phyloP scores from a whole-genome alignment of 2,888 invertebrate species.

The Syrista parreyssii region DNA sequence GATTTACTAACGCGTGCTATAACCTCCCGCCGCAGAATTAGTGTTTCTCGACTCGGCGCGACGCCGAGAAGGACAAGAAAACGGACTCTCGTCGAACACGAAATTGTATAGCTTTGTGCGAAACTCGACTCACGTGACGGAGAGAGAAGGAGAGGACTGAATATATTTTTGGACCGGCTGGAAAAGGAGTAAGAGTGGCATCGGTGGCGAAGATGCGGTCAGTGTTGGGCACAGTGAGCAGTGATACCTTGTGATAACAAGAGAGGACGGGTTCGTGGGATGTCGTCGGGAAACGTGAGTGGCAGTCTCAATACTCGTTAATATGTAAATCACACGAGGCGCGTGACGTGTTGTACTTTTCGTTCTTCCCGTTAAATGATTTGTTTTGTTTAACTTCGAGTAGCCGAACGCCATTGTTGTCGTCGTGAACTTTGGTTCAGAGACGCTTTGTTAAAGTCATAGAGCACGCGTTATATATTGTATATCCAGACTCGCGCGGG shows the following conservation, averaged over 20 bases:
- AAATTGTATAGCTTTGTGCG: background rate
- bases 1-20: background rate
- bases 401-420: background rate
- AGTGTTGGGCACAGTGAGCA: constrained; percentile 34
- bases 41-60: constrained; percentile 6
- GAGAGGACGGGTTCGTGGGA: constrained; percentile 10
- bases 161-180: background rate
- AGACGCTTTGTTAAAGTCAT: background rate
- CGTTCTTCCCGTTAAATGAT: constrained; percentile 9
- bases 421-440: background rate
- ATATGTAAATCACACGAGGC: constrained; percentile 22
- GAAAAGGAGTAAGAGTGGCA: constrained; percentile 10
- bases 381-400: background rate
- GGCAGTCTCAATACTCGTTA: constrained; percentile 6
- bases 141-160: constrained; percentile 6
- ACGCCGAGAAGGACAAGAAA: constrained; percentile 5
- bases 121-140: background rate
- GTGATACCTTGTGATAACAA: constrained; percentile 28
- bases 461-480: background rate
- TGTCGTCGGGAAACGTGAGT: constrained; percentile 8
- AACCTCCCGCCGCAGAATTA: background rate
- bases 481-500: background rate
- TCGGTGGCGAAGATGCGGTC: constrained; percentile 21
- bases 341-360: constrained; percentile 22
- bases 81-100: constrained; percentile 2